Evolutionary conservation across 1,140 invertebrate species (phyloP).

Genomic region (Drosophila fuyamai): DNA sequence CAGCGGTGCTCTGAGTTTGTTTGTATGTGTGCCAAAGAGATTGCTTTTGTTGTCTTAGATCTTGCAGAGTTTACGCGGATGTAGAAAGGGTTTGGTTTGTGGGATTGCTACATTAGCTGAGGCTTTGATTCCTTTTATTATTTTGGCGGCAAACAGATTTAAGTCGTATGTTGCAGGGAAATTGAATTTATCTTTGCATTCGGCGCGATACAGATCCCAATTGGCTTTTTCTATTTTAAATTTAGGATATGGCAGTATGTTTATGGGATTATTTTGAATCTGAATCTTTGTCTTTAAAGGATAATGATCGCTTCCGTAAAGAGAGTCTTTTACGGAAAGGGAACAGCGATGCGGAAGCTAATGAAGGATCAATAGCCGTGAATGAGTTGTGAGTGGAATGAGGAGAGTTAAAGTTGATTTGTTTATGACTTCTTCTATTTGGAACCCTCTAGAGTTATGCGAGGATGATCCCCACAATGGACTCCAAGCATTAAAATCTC

Average conservation of each 20-base stretch:
- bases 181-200: conserved; percentile 4
- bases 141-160: conserved; percentile 22
- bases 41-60: conserved; percentile 5
- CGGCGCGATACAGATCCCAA: neutral
- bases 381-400: no score
- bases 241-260: neutral
- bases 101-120: conserved; percentile 11
- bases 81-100: conserved; percentile 5
- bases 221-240: conserved; percentile 13
- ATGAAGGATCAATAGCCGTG: no score
- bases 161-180: conserved; percentile 16
- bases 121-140: conserved; percentile 21
- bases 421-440: no score
- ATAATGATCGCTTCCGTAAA: conserved; percentile 18
- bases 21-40: conserved; percentile 6
- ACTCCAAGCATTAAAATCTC: no score
- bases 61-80: neutral
- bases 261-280: neutral
- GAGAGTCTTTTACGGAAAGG: conserved; percentile 18
- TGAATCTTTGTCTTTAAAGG: neutral
- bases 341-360: no score
- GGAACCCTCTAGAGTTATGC: no score
- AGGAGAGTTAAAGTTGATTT: no score
- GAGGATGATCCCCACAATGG: no score
- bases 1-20: conserved; percentile 1